These are phyloP conservation scores for Aegotheles bennettii DNA, from an alignment of 2,113 vertebrate genomes.

Conservation along the genomic window DNA sequence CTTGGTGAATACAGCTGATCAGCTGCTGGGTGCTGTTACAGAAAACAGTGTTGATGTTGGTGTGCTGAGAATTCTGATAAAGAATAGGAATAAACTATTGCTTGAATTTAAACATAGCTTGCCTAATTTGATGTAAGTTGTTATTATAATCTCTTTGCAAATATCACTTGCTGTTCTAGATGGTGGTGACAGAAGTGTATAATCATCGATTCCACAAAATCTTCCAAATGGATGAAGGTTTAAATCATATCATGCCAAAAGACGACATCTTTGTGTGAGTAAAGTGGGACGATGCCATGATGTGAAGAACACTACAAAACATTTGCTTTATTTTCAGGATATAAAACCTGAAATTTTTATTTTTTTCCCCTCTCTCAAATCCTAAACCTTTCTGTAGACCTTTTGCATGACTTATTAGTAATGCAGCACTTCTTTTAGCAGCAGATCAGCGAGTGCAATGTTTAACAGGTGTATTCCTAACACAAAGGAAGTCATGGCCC, in stretches of 20 bases:
- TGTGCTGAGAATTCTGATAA: neutral
- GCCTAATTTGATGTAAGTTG: neutral
- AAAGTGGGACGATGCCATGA: neutral
- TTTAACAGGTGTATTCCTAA: neutral
- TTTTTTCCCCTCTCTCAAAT: neutral
- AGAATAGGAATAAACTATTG: neutral
- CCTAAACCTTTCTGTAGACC: neutral
- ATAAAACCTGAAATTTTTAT: neutral
- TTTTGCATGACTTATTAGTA: neutral
- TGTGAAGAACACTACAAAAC: neutral
- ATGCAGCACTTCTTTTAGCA: neutral
- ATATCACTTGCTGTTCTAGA: slow-evolving; percentile 76
- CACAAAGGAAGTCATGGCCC: neutral
- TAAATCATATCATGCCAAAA: slow-evolving; percentile 93
- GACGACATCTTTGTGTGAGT: slow-evolving; percentile 97
- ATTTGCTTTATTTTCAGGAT: neutral
- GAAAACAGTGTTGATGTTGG: neutral
- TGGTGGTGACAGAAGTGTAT: slow-evolving; percentile 97
- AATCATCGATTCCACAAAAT: slow-evolving; percentile 98
- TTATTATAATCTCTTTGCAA: neutral
- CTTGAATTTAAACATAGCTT: neutral
- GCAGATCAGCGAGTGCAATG: neutral
- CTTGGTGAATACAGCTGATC: neutral
- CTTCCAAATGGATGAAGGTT: slow-evolving; percentile 90
- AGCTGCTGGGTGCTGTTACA: neutral